These are phyloP conservation scores for Pachyramphus minor DNA, from an alignment of 2,113 vertebrate species.

Conservation along the genomic window DNA sequence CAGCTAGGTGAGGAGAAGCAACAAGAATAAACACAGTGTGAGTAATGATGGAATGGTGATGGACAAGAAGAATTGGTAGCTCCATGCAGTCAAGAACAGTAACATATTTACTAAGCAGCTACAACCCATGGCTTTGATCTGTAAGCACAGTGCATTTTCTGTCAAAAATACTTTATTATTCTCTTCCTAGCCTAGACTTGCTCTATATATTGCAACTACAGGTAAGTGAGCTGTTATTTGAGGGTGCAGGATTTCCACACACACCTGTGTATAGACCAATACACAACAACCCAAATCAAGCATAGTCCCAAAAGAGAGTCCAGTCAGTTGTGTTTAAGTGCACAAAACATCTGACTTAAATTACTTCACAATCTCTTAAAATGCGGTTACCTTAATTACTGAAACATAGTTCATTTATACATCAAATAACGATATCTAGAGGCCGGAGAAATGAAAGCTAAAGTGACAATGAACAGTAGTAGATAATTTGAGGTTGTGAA, in stretches of 20 bases:
- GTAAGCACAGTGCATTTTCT: background rate
- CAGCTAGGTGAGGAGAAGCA: fast-evolving
- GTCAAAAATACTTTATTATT: background rate
- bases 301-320: background rate
- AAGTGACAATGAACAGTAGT: background rate
- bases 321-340: background rate
- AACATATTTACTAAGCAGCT: background rate
- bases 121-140: background rate
- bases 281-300: background rate
- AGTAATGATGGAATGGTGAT: background rate
- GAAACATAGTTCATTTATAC: background rate
- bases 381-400: background rate
- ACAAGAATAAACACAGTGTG: background rate
- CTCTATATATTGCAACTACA: background rate
- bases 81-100: background rate
- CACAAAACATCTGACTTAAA: background rate
- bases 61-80: background rate
- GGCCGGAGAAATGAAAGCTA: background rate
- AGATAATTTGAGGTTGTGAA: background rate
- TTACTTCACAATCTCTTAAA: background rate
- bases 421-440: background rate
- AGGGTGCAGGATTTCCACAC: background rate
- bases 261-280: fast-evolving
- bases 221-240: background rate
- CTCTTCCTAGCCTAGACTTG: background rate